Evolutionary conservation across 2,113 vertebrate genomes (phyloP).

Genomic region (Trichomycterus rosablanca): DNA sequence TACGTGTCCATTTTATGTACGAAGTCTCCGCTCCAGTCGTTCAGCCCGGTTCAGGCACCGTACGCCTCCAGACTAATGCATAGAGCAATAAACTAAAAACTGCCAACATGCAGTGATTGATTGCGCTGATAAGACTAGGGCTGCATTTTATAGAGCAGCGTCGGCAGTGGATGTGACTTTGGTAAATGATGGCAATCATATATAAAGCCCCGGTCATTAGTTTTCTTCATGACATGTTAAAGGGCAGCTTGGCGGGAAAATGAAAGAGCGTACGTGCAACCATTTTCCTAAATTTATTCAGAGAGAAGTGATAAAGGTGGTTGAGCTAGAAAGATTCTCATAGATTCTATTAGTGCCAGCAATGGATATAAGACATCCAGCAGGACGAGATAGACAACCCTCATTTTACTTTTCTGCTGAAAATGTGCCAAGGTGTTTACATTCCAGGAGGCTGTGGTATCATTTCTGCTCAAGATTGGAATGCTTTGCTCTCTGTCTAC

Average conservation of each 20-base stretch:
- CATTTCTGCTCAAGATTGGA: conserved; percentile 26
- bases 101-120: conserved; percentile 37
- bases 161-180: conserved; percentile 44
- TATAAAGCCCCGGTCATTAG: conserved; percentile 37
- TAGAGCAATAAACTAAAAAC: conserved; percentile 37
- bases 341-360: conserved; percentile 38
- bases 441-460: conserved; percentile 38
- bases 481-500: conserved; percentile 26
- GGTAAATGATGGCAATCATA: conserved; percentile 37
- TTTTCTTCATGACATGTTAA: conserved; percentile 34
- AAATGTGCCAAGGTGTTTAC: conserved; percentile 48
- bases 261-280: conserved; percentile 24
- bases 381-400: conserved; percentile 27
- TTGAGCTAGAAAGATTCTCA: conserved; percentile 29
- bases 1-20: too few relatives aligned
- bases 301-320: conserved; percentile 2
- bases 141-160: conserved; percentile 29
- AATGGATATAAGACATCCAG: conserved; percentile 36
- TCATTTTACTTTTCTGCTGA: neutral
- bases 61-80: conserved; percentile 17
- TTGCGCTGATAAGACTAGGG: conserved; percentile 35
- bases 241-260: conserved; percentile 16
- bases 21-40: conserved; percentile 28
- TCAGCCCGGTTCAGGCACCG: conserved; percentile 27
- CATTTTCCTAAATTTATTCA: conserved; percentile 28